These are phyloP conservation scores for Pogonus chalceus DNA, from an alignment of 1,140 invertebrate genomes.

Conservation along the genomic window DNA sequence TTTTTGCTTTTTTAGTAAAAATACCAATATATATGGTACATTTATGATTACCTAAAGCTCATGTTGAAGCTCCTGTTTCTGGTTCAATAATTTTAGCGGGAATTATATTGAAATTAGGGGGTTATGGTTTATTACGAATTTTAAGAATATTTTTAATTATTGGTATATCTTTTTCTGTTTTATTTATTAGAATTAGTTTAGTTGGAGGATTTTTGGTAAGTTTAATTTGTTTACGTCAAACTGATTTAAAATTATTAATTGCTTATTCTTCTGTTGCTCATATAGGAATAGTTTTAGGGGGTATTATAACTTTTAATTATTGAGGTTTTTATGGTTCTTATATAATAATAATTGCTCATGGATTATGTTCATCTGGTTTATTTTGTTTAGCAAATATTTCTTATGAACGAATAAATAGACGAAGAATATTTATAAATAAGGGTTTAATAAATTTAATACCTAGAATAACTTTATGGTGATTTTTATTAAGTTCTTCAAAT, in stretches of 20 bases:
- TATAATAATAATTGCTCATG: slow-evolving; percentile 49
- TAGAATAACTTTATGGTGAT: slow-evolving; percentile 45
- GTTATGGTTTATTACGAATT: slow-evolving; percentile 48
- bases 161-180: slow-evolving; percentile 37
- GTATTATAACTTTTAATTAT: slow-evolving; percentile 36
- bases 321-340: slow-evolving; percentile 39
- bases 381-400: slow-evolving; percentile 56
- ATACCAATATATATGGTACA: slow-evolving; percentile 58
- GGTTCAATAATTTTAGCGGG: slow-evolving; percentile 62
- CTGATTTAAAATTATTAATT: slow-evolving; percentile 49
- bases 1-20: slow-evolving; percentile 55
- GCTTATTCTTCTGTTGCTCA: slow-evolving; percentile 53
- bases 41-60: slow-evolving; percentile 60
- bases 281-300: slow-evolving; percentile 43
- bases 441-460: slow-evolving; percentile 38
- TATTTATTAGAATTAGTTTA: slow-evolving; percentile 43
- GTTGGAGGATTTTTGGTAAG: slow-evolving; percentile 43
- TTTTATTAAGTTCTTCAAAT: slow-evolving; percentile 44
- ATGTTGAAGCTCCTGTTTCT: slow-evolving; percentile 59
- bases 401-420: slow-evolving; percentile 44
- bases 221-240: slow-evolving; percentile 49
- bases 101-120: slow-evolving; percentile 57
- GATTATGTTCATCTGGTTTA: slow-evolving; percentile 53
- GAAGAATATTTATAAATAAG: slow-evolving; percentile 39
- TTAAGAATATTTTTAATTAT: slow-evolving; percentile 35